These are phyloP conservation scores for Tribolium madens DNA, from an alignment of 1,140 invertebrate species.

Conservation along the genomic window DNA sequence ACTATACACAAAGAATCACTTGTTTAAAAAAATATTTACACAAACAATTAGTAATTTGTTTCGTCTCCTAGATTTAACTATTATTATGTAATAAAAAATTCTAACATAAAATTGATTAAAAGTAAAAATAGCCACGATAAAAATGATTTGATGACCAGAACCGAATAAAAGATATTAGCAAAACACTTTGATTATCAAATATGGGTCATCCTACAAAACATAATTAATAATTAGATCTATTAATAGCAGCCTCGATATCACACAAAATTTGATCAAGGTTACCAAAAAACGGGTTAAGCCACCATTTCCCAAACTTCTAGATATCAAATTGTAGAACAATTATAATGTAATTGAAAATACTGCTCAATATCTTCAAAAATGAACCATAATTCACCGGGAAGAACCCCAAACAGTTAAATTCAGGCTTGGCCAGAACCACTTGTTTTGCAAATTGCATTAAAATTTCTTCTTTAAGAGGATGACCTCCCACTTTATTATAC, in stretches of 20 bases:
- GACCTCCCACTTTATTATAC: background rate
- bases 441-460: background rate
- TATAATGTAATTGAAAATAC: background rate
- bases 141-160: background rate
- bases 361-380: background rate
- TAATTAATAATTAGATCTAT: background rate
- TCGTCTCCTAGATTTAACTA: background rate
- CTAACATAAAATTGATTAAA: background rate
- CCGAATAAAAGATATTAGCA: background rate
- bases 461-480: background rate
- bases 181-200: background rate
- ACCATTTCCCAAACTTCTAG: background rate
- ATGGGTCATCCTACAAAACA: background rate
- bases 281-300: background rate
- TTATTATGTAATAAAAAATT: background rate
- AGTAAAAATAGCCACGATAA: background rate
- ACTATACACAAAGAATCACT: background rate
- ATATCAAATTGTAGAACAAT: constrained; percentile 15
- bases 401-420: constrained; percentile 3
- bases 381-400: background rate
- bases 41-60: background rate
- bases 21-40: too few relatives aligned
- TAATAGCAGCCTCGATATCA: background rate
- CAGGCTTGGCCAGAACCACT: background rate
- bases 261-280: background rate